Evolutionary conservation across 37 sponge, comb jelly and placozoan genomes (phyloP), one percentile per base, ranked within the genome.

Genomic region (Axinella damicornis): DNA sequence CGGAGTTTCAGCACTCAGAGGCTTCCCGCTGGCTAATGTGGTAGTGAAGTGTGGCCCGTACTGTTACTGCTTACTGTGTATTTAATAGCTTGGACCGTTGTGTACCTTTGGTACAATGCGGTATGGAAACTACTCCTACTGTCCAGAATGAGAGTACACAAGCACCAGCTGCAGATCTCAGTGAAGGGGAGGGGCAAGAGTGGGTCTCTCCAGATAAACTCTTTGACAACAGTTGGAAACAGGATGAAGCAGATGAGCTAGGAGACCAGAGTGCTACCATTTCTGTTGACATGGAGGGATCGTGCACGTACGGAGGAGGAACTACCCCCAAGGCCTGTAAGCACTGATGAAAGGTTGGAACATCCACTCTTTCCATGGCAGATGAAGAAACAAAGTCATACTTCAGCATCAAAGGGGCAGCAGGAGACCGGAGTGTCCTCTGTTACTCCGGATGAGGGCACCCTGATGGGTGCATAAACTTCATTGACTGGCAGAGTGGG

Each of bases 361-460:
- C 84, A 65, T 40, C 84, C 84, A 21, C 24, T 52, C 5, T 83
- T 83, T 36, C 84, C 84, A 14, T 83, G 84, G 84, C 74, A 83
- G 66, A 72, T 55, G 31, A 31, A 34, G 20, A 33, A 24, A 79
- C 67, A 74, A 56, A 32, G 27, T 5, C 27, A 61, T 61, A 5
- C 13, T 61, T 4, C 62, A 22, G n/a, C 27, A 9, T 25, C n/a
- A 61, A 25, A 11, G 13, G 11, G 27, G n/a, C 62, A 61, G 62
- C 5, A 6, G 27, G 62, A 61, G 12, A 61, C 25, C 4, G 62
- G 12, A 14, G 9, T 9, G 46, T 46, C 46, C 9, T 46, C 46
- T 46, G 46, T 9, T 46, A 9, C 9, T 46, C 46, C 46, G 9
- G 46, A 46, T 9, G 9, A 46, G 46, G 46, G 46, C 6, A 46